These are phyloP conservation scores for Cryptus viduatorius DNA, from an alignment of 2,888 invertebrate genomes.

Conservation along the genomic window DNA sequence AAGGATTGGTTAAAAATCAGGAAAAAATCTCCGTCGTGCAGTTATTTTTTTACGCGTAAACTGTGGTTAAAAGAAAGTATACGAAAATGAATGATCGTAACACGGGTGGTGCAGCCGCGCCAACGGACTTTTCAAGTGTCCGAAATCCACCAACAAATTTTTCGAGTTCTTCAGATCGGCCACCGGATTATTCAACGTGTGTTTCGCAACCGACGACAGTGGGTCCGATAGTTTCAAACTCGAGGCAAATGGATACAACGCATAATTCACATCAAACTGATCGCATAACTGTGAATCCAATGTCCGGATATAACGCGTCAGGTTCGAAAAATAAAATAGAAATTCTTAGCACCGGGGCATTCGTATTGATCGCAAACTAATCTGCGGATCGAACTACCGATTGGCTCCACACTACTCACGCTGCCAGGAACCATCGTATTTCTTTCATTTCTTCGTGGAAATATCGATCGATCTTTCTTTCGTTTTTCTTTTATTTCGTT, in stretches of 20 bases:
- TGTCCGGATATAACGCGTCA: neutral
- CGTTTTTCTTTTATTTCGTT: neutral
- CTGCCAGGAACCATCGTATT: neutral
- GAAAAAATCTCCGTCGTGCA: neutral
- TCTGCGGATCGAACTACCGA: too few relatives aligned
- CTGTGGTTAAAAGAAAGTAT: neutral
- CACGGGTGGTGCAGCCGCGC: neutral
- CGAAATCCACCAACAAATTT: neutral
- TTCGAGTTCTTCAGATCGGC: neutral
- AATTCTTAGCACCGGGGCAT: too few relatives aligned
- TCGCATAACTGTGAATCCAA: neutral
- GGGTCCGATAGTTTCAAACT: too few relatives aligned
- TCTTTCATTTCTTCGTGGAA: too few relatives aligned
- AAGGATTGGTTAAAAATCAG: neutral
- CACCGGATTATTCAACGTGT: conserved; percentile 3
- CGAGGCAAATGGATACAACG: too few relatives aligned
- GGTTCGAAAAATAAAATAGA: neutral
- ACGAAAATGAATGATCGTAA: conserved; percentile 10
- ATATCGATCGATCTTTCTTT: too few relatives aligned
- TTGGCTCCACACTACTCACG: neutral
- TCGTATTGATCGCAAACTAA: too few relatives aligned
- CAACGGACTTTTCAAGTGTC: neutral
- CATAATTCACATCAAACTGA: too few relatives aligned
- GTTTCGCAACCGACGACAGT: neutral
- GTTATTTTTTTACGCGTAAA: neutral